Conservation (phyloP, 2,797 vertebrate species). For the Trachurus trachurus region DNA sequence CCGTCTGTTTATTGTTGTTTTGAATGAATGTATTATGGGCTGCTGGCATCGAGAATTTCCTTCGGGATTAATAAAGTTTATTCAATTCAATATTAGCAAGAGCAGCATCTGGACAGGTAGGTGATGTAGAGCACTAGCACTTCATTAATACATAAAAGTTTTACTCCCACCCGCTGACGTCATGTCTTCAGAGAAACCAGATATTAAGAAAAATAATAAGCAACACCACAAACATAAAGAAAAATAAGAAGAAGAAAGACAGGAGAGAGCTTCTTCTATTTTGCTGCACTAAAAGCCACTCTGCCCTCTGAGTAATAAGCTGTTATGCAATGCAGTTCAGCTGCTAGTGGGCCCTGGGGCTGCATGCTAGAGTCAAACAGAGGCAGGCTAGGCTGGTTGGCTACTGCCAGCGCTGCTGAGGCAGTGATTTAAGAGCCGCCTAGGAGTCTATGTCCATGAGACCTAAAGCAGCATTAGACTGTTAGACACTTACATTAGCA, state of each 20-base stretch:
- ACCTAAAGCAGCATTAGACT: slow-evolving; percentile 48
- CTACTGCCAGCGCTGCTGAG: slow-evolving; percentile 57
- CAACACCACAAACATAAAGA: slow-evolving; percentile 75
- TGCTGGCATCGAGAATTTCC: background rate
- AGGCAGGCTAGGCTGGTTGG: slow-evolving; percentile 61
- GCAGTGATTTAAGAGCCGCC: slow-evolving; percentile 61
- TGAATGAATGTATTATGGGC: no score
- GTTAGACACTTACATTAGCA: slow-evolving; percentile 47
- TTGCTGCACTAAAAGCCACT: slow-evolving; percentile 79
- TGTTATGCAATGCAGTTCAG: slow-evolving; percentile 79
- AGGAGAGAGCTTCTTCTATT: slow-evolving; percentile 64
- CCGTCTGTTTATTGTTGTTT: no score
- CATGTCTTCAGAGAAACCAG: slow-evolving; percentile 83
- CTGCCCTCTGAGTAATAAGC: slow-evolving; percentile 73
- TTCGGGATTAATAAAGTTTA: no score
- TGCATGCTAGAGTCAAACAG: slow-evolving; percentile 62
- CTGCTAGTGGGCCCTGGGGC: slow-evolving; percentile 75
- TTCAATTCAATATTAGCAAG: background rate
- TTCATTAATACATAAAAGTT: slow-evolving; percentile 49
- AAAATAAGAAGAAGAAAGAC: slow-evolving; percentile 48
- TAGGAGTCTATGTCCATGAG: slow-evolving; percentile 48
- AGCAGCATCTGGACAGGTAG: slow-evolving; percentile 23
- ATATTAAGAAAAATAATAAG: slow-evolving; percentile 52
- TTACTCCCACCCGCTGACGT: slow-evolving; percentile 64
- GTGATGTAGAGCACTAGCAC: slow-evolving; percentile 9